A percentile compares a stretch with the other conserved stretches of the same genome.
Evolutionary conservation across 2,113 vertebrate genomes (phyloP).

Genomic region (Mixornis gularis): DNA sequence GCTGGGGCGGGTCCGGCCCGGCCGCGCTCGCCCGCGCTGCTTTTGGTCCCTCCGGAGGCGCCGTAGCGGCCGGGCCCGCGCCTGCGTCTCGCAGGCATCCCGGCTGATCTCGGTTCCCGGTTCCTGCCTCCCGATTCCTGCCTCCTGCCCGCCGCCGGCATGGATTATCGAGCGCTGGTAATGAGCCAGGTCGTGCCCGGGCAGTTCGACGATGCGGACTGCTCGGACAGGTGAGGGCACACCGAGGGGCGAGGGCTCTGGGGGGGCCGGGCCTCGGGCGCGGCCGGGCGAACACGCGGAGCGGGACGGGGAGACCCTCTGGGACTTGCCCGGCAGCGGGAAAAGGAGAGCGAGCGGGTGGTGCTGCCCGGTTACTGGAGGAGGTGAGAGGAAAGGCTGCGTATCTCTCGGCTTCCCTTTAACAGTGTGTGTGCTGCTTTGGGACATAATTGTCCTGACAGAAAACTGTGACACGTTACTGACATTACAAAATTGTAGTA

Average conservation of each 20-base stretch:
- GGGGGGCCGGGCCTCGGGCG: background rate
- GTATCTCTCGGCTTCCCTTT: background rate
- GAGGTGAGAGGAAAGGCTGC: rapidly evolving
- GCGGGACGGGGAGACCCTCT: too few relatives aligned
- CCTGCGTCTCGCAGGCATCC: background rate
- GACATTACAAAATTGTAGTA: background rate
- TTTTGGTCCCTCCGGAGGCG: background rate
- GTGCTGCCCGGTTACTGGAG: rapidly evolving
- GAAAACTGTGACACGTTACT: rapidly evolving
- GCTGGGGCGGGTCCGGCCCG: rapidly evolving
- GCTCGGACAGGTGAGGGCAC: constrained; percentile 58
- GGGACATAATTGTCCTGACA: background rate
- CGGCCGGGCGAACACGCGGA: background rate
- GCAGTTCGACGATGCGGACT: constrained; percentile 76
- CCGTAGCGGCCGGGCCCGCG: background rate
- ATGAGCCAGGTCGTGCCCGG: constrained; percentile 67
- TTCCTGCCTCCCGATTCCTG: background rate
- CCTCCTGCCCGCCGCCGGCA: background rate
- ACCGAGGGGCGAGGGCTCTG: background rate
- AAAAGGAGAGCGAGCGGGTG: background rate
- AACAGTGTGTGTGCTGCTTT: background rate
- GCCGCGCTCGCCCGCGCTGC: rapidly evolving
- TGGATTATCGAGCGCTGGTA: constrained; percentile 63
- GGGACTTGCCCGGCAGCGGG: background rate
- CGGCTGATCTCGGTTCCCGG: background rate